phyloP scores from a whole-genome alignment of 2,113 vertebrate genomes.

The Probosciger aterrimus region DNA sequence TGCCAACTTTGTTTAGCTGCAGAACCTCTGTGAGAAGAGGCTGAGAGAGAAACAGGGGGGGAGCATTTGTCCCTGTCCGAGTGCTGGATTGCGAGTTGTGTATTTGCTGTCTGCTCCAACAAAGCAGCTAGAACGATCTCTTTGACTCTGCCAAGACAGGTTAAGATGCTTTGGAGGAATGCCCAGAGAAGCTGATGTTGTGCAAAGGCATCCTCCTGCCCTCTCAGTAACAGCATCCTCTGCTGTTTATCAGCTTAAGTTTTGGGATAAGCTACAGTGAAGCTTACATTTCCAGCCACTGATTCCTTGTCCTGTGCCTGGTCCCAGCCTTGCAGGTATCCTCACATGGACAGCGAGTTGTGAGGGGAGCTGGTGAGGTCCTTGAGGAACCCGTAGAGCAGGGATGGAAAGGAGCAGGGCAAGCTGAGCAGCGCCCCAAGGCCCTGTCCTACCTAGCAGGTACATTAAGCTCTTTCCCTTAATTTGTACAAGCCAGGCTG shows the following conservation, averaged over 20 bases:
- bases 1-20: neutral
- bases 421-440: neutral
- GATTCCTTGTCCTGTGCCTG: neutral
- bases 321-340: neutral
- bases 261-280: neutral
- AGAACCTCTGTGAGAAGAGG: neutral
- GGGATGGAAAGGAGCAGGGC: neutral
- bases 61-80: neutral
- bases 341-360: fast-evolving
- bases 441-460: neutral
- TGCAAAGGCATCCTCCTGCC: neutral
- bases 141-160: neutral
- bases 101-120: neutral
- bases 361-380: neutral
- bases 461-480: neutral
- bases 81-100: neutral
- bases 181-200: neutral
- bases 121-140: neutral
- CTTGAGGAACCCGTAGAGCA: neutral
- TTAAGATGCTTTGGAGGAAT: neutral
- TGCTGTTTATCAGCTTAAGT: neutral
- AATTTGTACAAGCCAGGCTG: neutral
- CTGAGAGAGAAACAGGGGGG: neutral
- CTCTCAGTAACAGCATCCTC: neutral
- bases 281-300: neutral